Base-by-base conservation (phyloP, 2,113 vertebrate genomes). In the Plecturocebus donacophilus region DNA sequence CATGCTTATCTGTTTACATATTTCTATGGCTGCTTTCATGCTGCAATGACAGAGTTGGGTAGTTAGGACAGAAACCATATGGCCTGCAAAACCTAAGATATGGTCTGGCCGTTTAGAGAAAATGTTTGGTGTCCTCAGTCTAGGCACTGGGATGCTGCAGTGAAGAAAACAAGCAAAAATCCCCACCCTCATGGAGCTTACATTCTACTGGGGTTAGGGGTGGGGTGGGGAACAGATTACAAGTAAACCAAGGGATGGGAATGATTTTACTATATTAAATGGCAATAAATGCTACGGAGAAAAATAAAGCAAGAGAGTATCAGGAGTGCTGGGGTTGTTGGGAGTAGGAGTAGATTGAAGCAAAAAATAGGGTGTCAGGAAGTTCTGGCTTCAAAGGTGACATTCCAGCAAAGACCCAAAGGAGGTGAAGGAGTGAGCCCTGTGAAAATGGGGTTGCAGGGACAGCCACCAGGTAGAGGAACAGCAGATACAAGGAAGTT, bases 401-500 rank as follows among this genome's bases (percentile, higher is more conserved):
- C 68, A 64, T 14, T 64, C 3, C 40, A 8, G 32, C 10, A 47
- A 30, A 76, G 54, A 70, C 56, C 13, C 35, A 25, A 45, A 70
- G 10, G 21, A 52, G 58, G 19, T 32, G 54, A 93, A 75, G 80
- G 52, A 68, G 86, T 42, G 42, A 88, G 30, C 77, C 47, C 1
- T 0, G 32, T 17, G 77, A 52, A 21, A 1, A 10, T 1, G 25
- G 80, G 1, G 16, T 38, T n/a, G n/a, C 0, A 19, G 20, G 42
- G 71, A 64, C 45, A 40, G 45, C 47, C 8, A 0, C 30, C 11
- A 5, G 76, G 21, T 19, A 21, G 45, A 64, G 42, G 68, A 66
- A 38, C 40, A 58, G 45, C 47, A 79, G 90, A 30, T 0, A 23
- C 0, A 19, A 70, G 20, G 47, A 58, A 42, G 35, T 3, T 27